Percentiles rank a stretch among this genome's conserved stretches.
Evolutionary conservation across 2,113 vertebrate species (phyloP).

Genomic region (Lepus americanus): DNA sequence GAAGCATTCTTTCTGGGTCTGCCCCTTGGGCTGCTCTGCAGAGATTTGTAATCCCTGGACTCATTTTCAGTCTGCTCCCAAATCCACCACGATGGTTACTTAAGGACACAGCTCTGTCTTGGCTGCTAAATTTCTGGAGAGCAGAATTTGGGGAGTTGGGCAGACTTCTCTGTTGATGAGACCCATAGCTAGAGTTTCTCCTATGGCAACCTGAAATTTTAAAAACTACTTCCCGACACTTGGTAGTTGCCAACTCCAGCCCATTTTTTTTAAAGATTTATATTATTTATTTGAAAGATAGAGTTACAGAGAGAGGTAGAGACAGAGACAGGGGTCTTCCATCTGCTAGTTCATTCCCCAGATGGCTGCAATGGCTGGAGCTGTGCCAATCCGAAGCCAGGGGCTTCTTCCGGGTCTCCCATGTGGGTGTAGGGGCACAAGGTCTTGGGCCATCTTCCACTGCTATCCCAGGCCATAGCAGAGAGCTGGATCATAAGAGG

Average conservation of each 20-base stretch:
- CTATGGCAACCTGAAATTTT: not conserved
- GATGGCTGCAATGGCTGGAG: too few species aligned
- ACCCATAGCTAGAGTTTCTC: not conserved
- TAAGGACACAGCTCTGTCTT: not conserved
- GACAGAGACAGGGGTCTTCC: too few species aligned
- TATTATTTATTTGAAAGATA: too few species aligned
- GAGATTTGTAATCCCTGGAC: not conserved
- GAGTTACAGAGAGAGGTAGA: too few species aligned
- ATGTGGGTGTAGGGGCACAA: too few species aligned
- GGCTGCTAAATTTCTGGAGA: not conserved
- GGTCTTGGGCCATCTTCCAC: too few species aligned
- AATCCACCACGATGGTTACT: not conserved
- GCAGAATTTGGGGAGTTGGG: not conserved
- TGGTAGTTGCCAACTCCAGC: not conserved
- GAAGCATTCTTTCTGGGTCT: not conserved
- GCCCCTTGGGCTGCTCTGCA: not conserved
- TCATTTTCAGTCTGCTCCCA: not conserved
- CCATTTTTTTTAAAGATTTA: too few species aligned
- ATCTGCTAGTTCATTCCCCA: too few species aligned
- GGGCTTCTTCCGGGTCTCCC: too few species aligned
- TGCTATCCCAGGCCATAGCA: too few species aligned
- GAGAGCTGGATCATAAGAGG: too few species aligned
- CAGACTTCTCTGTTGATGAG: not conserved
- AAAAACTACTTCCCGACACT: not conserved
- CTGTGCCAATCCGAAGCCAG: too few species aligned